phyloP scores from a whole-genome alignment of 1,140 invertebrate species.

The Lethocerus indicus region DNA sequence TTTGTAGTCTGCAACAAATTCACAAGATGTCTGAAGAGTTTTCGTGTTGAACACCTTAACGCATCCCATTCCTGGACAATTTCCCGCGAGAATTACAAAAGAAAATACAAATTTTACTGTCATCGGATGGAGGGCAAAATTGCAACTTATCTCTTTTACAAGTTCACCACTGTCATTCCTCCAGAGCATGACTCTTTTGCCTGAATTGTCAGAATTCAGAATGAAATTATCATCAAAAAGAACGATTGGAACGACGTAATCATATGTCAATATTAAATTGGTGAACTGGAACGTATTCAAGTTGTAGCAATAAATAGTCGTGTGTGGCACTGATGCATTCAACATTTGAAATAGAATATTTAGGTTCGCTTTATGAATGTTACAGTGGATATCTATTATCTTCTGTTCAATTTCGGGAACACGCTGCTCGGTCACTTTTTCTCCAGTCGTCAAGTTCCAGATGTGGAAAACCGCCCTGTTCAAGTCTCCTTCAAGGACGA shows the following conservation, averaged over 20 bases:
- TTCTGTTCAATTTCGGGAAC: slow-evolving; percentile 5
- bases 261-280: neutral
- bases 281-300: slow-evolving; percentile 9
- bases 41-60: neutral
- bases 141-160: neutral
- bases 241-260: slow-evolving; percentile 6
- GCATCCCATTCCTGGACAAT: neutral
- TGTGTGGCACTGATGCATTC: neutral
- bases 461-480: slow-evolving; percentile 11
- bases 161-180: slow-evolving; percentile 1
- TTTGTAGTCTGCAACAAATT: slow-evolving; percentile 1
- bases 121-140: neutral
- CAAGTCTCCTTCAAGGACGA: neutral
- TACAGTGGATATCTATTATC: neutral
- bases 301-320: slow-evolving; percentile 7
- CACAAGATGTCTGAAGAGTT: neutral
- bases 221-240: slow-evolving; percentile 7
- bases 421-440: slow-evolving; percentile 7
- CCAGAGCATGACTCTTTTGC: neutral
- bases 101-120: neutral
- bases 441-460: slow-evolving; percentile 9
- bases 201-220: neutral
- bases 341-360: slow-evolving; percentile 5
- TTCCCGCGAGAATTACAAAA: slow-evolving; percentile 3
- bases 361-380: slow-evolving; percentile 1